Base-by-base conservation (phyloP, 2,113 vertebrate species). In the Romanogobio albipinnatus region DNA sequence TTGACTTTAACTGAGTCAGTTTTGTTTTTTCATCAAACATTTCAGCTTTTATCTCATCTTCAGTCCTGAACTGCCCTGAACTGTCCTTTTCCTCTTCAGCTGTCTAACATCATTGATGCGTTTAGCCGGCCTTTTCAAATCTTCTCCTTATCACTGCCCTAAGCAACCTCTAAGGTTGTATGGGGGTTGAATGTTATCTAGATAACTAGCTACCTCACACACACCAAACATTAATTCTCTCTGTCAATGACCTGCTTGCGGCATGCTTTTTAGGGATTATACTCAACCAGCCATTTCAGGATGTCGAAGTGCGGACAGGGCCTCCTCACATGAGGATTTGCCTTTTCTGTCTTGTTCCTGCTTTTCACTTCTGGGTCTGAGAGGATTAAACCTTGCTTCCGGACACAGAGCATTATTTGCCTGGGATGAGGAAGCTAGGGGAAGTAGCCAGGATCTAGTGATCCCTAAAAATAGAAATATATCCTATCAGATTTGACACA, bases 231-330 rank as follows among this genome's bases (percentile, higher is more conserved):
- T 87, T 90, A 87, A 90, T 91, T 91, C 89, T 88, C 51, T 80
- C 89, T 90, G 88, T 92, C 89, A 90, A 87, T 89, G 87, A 88
- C 87, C 90, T 5, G 17, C 85, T 78, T 88, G 88, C 61, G 85
- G 88, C 89, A 81, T 92, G 89, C 90, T 93, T 94, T 29, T 90
- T 86, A 89, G 86, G 92, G 93, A 94, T 93, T 94, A 93, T 92
- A 91, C 92, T 89, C 89, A 76, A 87, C 70, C 80, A 87, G 88
- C 80, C 91, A 90, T 93, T 93, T 93, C 49, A 88, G 85, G 90
- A 94, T 87, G 90, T 91, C 78, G 85, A 74, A 77, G 90, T 78
- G 66, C 78, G 87, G 86, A 91, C 88, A 81, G 89, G 85, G 81
- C 86, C 89, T 88, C 87, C 86, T 89, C 88, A 86, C 84, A 88